Base-by-base conservation (phyloP, 2,113 vertebrate species). In the Antigone vipio region DNA sequence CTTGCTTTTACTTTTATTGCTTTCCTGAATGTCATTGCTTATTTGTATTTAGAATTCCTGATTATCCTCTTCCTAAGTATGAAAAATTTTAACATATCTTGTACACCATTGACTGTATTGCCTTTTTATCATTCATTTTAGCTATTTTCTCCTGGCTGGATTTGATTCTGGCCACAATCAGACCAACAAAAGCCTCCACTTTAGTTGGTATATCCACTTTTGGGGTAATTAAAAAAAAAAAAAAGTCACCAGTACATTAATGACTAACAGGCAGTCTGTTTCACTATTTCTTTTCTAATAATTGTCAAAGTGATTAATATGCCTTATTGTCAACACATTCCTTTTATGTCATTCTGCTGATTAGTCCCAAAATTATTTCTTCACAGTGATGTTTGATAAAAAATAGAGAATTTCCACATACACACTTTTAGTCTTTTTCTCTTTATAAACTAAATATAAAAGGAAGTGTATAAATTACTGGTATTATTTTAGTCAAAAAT, bases 281-380 rank as follows among this genome's bases (percentile, higher is more conserved):
- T 24, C 12, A n/a, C 4, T 45, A 6, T 52, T 67, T 76, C 20
- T 40, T 63, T 72, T 63, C 16, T 42, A 47, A 34, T 3, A 40
- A 17, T 38, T 24, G 26, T 10, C 4, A 34, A 18, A 2, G 4
- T 42, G 62, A 52, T 0, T 1, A 22, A 22, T 23, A 72, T 30
- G 4, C 1, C 6, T 32, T 67, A 17, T 30, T 42, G 7, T 45
- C 23, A 52, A 42, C 12, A 44, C 14, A 3, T 24, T 49, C 50
- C 4, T 45, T 85, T 52, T 16, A 34, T n/a, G 19, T 17, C 8
- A 20, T 68, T 82, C 15, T 64, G 9, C 3, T 77, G 2, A 8
- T 81, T 77, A 64, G 5, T 77, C 7, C 2, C 9, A 53, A 62
- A 81, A 49, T 27, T 27, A 4, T n/a, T 44, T 62, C 42, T 63